These are phyloP conservation scores for Leptoclinus maculatus DNA, from an alignment of 2,797 vertebrate genomes.

Conservation along the genomic window DNA sequence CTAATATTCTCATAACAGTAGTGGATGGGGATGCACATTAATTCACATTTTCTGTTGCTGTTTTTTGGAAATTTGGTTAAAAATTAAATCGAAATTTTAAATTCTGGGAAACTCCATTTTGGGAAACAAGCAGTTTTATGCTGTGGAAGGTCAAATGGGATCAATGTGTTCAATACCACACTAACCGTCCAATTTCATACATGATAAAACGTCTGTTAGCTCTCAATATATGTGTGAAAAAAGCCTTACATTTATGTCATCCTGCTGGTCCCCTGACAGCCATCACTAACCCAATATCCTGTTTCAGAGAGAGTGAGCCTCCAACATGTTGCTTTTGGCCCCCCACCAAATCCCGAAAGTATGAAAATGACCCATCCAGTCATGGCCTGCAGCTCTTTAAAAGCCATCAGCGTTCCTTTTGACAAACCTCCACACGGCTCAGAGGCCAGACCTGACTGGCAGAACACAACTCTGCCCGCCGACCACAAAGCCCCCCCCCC, in stretches of 20 bases:
- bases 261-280: constrained; percentile 79
- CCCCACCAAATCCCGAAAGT: constrained; percentile 81
- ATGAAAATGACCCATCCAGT: constrained; percentile 87
- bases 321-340: constrained; percentile 84
- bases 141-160: constrained; percentile 7
- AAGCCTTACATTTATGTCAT: constrained; percentile 77
- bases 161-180: constrained; percentile 34
- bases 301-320: constrained; percentile 83
- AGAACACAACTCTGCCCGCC: constrained; percentile 45
- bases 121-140: not conserved
- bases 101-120: not conserved
- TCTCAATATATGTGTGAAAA: constrained; percentile 65
- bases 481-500: constrained; percentile 45
- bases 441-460: constrained; percentile 69
- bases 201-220: constrained; percentile 55
- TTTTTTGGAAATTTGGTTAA: not conserved
- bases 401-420: constrained; percentile 74
- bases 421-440: constrained; percentile 72
- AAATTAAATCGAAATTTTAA: not conserved
- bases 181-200: constrained; percentile 31
- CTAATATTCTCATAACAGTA: not conserved
- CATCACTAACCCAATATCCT: constrained; percentile 87
- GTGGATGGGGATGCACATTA: not conserved
- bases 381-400: constrained; percentile 76
- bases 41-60: not conserved